Evolutionary conservation across 2,888 invertebrate species (phyloP), one percentile per base, ranked within the genome.

Genomic region (Bombylius discolor): DNA sequence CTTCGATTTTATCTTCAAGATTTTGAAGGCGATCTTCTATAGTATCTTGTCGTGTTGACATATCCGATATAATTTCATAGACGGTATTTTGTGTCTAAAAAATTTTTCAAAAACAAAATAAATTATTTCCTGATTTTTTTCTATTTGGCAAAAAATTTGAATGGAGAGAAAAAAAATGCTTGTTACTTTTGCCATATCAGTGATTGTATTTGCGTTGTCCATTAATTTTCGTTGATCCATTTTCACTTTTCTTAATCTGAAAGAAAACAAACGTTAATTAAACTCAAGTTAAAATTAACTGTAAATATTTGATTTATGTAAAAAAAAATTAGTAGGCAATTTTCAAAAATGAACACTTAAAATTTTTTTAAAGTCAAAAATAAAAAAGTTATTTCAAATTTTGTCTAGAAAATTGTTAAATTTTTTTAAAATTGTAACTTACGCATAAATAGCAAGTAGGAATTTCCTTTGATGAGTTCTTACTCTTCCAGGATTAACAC

Each of bases 161-260:
- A 23, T 23, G 3, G 23, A 1, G 23, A 23, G 23, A 54, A 48
- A 39, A 12, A 51, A 11, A 8, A 34, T 23, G n/a, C 23, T 23
- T 23, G 2, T 23, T 83, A 98, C 98, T 87, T 99, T 99, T 68
- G 98, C 98, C 92, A 99, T 97, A 74, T 99, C 99, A 59, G 97
- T 96, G 75, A 99, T 90, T 58, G 98, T 98, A 70, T 96, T 97
- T 64, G 97, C 95, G 73, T 98, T 98, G 76, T 99, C 99, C 87
- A 95, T 94, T 67, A 99, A 78, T 79, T 99, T 99, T 73, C 99
- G 83, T 80, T 99, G 98, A 80, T 98, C 98, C 92, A 98, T 95
- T 81, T 99, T 99, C 61, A 99, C 97, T 81, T 98, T 95, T 71
- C 99, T 82, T 77, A 99, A 85, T 75, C 98, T 98, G 23, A 23